Percentiles rank a stretch among this genome's conserved stretches.
Conservation (phyloP, 2,888 invertebrate genomes). For the Gandaritis pyraliata region DNA sequence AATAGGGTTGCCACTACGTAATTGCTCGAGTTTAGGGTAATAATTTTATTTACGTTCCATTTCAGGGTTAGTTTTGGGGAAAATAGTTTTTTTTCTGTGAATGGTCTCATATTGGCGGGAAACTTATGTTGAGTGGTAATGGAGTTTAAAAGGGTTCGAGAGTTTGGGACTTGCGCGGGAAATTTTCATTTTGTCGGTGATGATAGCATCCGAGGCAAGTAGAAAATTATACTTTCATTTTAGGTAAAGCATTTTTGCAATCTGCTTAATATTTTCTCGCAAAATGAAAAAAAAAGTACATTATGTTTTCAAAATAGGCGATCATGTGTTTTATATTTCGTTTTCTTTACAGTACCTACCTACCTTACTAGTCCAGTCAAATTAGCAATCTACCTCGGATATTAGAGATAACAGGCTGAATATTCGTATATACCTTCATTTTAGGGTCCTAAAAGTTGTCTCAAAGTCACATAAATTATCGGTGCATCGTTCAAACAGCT, state of each 20-base stretch:
- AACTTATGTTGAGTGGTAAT: constrained; percentile 23
- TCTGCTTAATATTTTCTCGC: neutral
- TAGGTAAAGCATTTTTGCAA: neutral
- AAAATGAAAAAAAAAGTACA: neutral
- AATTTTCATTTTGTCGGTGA: constrained; percentile 22
- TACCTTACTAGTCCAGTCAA: neutral
- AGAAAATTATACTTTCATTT: constrained; percentile 19
- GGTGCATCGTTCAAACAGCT: too few species aligned
- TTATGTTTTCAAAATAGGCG: too few species aligned
- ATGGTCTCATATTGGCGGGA: constrained; percentile 24
- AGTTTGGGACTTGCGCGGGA: constrained; percentile 4
- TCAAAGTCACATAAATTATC: too few species aligned
- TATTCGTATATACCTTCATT: too few species aligned
- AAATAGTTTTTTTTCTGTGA: constrained; percentile 39
- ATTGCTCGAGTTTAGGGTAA: constrained; percentile 45
- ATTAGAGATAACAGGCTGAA: too few species aligned
- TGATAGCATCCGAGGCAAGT: constrained; percentile 12
- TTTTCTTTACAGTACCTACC: too few species aligned
- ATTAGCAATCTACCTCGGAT: neutral
- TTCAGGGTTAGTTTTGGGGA: constrained; percentile 37
- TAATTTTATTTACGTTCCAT: constrained; percentile 45
- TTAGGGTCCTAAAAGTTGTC: too few species aligned
- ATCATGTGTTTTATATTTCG: too few species aligned
- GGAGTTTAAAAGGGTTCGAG: constrained; percentile 20
- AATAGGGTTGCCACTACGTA: constrained; percentile 42